Percentiles rank a stretch among this genome's conserved stretches.
Conservation (phyloP, 2,888 invertebrate genomes). For the Heliconius cydno region DNA sequence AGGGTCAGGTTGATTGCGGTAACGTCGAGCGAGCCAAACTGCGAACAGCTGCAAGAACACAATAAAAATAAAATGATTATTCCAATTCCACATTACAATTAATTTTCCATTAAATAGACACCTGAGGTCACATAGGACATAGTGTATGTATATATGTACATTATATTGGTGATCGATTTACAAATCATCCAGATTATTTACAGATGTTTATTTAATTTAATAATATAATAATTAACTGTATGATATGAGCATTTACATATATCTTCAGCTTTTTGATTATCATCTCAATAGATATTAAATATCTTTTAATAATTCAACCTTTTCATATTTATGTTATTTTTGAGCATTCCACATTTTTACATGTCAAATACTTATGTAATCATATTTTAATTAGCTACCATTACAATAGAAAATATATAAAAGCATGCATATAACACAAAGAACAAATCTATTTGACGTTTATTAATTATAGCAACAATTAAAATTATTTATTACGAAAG, state of each 20-base stretch:
- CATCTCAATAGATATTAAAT: neutral
- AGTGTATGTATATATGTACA: too few relatives aligned
- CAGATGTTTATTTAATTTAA: too few relatives aligned
- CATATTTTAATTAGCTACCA: neutral
- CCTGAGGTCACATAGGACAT: neutral
- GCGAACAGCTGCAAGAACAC: slow-evolving; percentile 88
- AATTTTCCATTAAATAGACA: neutral
- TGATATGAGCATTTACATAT: too few relatives aligned
- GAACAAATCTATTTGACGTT: neutral
- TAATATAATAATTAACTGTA: too few relatives aligned
- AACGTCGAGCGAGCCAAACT: slow-evolving; percentile 90
- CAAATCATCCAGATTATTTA: too few relatives aligned
- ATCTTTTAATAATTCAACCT: neutral
- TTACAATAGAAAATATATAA: neutral
- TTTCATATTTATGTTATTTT: neutral
- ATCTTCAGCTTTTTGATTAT: neutral
- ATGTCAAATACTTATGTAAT: neutral
- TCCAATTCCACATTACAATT: neutral
- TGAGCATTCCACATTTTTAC: neutral
- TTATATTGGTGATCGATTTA: too few relatives aligned
- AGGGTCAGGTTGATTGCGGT: slow-evolving; percentile 91
- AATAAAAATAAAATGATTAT: slow-evolving; percentile 13
- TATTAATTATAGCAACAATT: neutral
- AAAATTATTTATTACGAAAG: slow-evolving; percentile 3
- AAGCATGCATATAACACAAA: neutral